Evolutionary conservation across 53 echinoderm and acorn worm species (phyloP).

Genomic region (Holothuria leucospilota): DNA sequence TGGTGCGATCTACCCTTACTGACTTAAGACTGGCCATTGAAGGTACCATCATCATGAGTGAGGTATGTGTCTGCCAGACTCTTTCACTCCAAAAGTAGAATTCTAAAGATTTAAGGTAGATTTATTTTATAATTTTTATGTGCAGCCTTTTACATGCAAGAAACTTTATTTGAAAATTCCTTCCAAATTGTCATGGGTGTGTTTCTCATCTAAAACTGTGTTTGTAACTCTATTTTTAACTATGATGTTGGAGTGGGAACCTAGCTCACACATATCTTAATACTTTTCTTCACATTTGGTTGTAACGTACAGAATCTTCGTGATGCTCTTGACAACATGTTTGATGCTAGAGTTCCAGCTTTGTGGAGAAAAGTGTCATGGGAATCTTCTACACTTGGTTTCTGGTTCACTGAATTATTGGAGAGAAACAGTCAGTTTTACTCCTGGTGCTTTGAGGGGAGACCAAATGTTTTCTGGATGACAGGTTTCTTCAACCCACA

Average conservation of each 20-base stretch:
- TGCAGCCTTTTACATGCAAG: no score
- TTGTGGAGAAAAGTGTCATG: conserved; percentile 94
- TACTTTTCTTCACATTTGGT: not conserved
- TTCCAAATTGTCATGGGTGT: no score
- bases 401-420: conserved; percentile 96
- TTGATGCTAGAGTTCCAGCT: conserved; percentile 90
- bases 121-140: no score
- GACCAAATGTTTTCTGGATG: conserved; percentile 98
- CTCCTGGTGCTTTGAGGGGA: conserved; percentile 92
- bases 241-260: not conserved
- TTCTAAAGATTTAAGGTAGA: no score
- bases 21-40: conserved; percentile 96
- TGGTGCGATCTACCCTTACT: conserved; percentile 87
- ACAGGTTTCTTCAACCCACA: conserved; percentile 99
- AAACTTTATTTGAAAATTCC: no score
- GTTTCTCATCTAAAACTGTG: no score
- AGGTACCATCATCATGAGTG: conserved; percentile 99
- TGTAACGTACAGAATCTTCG: conserved; percentile 77
- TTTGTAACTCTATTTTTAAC: no score
- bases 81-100: no score
- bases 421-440: conserved; percentile 88
- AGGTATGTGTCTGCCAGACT: conserved; percentile 54
- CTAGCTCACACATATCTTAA: not conserved
- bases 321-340: conserved; percentile 98
- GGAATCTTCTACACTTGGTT: conserved; percentile 96